A percentile compares a stretch with the other conserved stretches of the same genome.
phyloP scores from a whole-genome alignment of 2,113 vertebrate genomes.

The Pristiophorus japonicus region DNA sequence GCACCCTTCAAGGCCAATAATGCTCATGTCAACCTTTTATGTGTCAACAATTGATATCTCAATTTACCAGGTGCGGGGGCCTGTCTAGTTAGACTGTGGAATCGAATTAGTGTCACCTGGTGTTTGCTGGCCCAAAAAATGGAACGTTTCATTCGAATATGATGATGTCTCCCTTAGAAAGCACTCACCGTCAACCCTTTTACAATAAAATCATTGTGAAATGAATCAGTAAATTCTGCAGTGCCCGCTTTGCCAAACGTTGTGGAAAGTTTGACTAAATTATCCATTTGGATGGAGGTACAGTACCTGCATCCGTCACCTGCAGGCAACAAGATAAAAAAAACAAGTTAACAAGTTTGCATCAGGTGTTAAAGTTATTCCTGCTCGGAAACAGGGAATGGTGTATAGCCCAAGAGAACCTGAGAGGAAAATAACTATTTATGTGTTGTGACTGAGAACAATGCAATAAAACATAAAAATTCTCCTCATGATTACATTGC shows the following conservation, averaged over 20 bases:
- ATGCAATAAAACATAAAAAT: not conserved
- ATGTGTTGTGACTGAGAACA: too few species aligned
- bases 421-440: not conserved
- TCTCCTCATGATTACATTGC: not conserved
- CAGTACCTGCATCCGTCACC: not conserved
- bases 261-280: conserved; percentile 2
- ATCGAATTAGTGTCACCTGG: not conserved
- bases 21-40: not conserved
- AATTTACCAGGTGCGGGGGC: not conserved
- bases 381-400: not conserved
- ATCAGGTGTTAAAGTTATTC: not conserved
- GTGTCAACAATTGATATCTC: not conserved
- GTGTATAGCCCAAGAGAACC: not conserved
- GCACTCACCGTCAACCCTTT: not conserved
- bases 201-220: not conserved
- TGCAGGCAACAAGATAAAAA: too few species aligned
- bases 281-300: not conserved
- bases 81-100: not conserved
- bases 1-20: not conserved
- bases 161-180: not conserved
- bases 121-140: not conserved
- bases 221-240: not conserved
- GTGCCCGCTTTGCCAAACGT: not conserved
- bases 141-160: not conserved
- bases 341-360: conserved; percentile 20